Evolutionary conservation across 2,888 invertebrate species (phyloP).

Genomic region (Lycophotia porphyrea): DNA sequence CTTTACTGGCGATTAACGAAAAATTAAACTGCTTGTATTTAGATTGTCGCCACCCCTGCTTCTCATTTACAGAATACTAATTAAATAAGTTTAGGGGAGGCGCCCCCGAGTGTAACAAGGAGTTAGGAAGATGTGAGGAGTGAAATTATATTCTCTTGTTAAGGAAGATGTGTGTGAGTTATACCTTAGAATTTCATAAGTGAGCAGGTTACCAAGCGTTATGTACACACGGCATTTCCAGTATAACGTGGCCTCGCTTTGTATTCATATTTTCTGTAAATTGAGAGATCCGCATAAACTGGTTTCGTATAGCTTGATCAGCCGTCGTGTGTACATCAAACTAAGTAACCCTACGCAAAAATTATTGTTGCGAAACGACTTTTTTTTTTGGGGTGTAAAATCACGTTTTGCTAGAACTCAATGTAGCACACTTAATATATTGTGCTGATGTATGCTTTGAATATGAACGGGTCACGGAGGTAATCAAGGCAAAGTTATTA

Average conservation of each 20-base stretch:
- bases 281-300: no score
- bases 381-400: background rate
- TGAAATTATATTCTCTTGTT: constrained; percentile 11
- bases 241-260: no score
- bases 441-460: background rate
- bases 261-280: no score
- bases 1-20: constrained; percentile 72
- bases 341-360: no score
- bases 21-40: constrained; percentile 74
- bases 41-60: constrained; percentile 69
- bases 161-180: background rate
- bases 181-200: background rate
- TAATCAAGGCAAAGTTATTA: background rate
- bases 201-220: no score
- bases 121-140: constrained; percentile 29
- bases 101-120: constrained; percentile 19
- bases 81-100: constrained; percentile 75
- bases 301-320: no score
- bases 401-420: background rate
- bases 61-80: constrained; percentile 76
- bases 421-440: background rate
- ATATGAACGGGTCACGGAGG: background rate
- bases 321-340: background rate
- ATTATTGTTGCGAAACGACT: background rate
- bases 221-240: no score